Conservation (phyloP, 2,113 vertebrate genomes). For the Parotia lawesii region DNA sequence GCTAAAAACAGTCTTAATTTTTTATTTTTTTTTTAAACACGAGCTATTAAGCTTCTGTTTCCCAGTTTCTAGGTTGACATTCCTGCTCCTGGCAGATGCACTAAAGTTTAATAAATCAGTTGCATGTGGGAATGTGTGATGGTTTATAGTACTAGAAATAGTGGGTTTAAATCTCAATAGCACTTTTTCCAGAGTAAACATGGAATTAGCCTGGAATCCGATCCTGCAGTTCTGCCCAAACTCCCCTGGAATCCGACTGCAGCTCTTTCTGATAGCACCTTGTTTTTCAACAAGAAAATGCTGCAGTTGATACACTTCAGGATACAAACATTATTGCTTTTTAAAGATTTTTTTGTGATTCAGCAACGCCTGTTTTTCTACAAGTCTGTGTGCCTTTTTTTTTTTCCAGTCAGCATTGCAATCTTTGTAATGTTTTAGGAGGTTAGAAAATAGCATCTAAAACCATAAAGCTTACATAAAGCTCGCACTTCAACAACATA, state of each 20-base stretch:
- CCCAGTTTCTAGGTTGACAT: not conserved
- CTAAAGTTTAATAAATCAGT: not conserved
- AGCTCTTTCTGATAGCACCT: not conserved
- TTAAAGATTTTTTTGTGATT: not conserved
- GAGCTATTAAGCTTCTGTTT: not conserved
- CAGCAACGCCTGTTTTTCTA: not conserved
- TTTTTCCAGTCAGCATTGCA: not conserved
- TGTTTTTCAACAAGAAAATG: not conserved
- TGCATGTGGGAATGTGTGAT: not conserved
- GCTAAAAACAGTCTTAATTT: not conserved
- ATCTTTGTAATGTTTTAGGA: not conserved
- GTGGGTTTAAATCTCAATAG: not conserved
- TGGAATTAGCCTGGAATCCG: not conserved
- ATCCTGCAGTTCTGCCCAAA: not conserved
- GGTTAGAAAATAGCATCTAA: not conserved
- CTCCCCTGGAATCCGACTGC: not conserved
- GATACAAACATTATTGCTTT: not conserved
- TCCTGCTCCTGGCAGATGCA: not conserved
- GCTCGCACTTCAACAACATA: not conserved
- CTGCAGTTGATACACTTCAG: not conserved
- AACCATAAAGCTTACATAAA: not conserved
- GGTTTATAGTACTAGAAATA: not conserved
- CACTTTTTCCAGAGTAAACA: not conserved
- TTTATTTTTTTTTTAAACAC: no score
- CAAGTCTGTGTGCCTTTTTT: not conserved